These are phyloP conservation scores for Asobara japonica DNA, from an alignment of 1,140 invertebrate genomes.

Conservation along the genomic window DNA sequence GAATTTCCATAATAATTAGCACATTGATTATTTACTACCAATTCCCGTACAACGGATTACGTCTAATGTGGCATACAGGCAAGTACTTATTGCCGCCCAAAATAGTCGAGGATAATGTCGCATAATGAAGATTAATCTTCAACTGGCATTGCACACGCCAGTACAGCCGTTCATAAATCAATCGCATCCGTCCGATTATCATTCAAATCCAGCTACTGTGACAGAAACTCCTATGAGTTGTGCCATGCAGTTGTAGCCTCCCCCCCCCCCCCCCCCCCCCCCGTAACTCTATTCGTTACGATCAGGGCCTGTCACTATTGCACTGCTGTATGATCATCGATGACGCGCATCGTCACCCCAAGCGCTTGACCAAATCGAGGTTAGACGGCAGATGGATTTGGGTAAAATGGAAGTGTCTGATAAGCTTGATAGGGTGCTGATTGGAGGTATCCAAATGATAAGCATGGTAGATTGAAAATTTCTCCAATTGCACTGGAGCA, in stretches of 20 bases:
- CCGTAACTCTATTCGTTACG: not conserved
- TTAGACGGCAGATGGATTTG: not conserved
- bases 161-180: conserved; percentile 57
- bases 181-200: conserved; percentile 56
- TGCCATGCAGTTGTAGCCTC: conserved; percentile 1
- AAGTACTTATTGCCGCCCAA: conserved; percentile 5
- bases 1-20: too few species aligned
- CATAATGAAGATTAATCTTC: conserved; percentile 62
- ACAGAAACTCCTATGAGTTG: conserved; percentile 10
- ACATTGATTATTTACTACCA: not conserved
- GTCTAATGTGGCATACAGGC: not conserved
- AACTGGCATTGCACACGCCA: conserved; percentile 34
- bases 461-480: not conserved
- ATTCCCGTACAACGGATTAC: not conserved
- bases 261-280: not conserved
- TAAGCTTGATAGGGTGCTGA: conserved; percentile 15
- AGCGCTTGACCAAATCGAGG: not conserved
- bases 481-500: too few species aligned
- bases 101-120: conserved; percentile 45
- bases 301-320: not conserved
- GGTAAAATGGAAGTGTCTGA: not conserved
- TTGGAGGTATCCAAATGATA: not conserved
- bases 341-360: conserved; percentile 11
- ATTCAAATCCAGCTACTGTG: conserved; percentile 52
- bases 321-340: conserved; percentile 5